These are phyloP conservation scores for Spilogale gracilis DNA, from an alignment of 2,113 vertebrate species.

Conservation along the genomic window DNA sequence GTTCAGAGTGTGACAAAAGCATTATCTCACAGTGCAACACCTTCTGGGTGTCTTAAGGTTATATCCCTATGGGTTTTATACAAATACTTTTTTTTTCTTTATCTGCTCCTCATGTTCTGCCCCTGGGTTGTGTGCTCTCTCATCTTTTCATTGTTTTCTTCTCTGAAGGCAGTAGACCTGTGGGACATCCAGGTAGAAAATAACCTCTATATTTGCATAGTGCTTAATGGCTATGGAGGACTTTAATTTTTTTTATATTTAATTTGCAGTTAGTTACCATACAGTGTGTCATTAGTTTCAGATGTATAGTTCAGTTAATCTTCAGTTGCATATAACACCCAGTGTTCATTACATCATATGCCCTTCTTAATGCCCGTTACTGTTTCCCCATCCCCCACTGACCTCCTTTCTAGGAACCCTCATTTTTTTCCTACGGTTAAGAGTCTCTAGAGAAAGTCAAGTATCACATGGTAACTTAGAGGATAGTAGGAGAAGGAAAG, in stretches of 20 bases:
- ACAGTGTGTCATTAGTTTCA: neutral
- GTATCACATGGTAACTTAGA: too few relatives aligned
- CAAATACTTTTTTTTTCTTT: neutral
- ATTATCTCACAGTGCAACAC: neutral
- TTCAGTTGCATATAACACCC: neutral
- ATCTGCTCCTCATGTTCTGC: neutral
- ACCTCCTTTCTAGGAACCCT: neutral
- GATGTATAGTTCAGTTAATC: neutral
- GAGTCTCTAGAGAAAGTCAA: neutral
- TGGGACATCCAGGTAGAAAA: neutral
- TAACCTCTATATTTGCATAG: neutral
- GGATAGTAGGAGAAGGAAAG: too few relatives aligned
- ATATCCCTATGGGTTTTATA: neutral
- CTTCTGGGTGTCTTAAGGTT: neutral
- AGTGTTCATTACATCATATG: neutral
- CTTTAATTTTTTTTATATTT: neutral
- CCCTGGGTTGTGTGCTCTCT: neutral
- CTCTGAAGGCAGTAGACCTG: neutral
- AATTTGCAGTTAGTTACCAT: neutral
- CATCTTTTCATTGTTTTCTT: neutral
- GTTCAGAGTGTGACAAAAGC: neutral
- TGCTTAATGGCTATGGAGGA: neutral
- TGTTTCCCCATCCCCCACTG: neutral
- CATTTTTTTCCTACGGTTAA: neutral
- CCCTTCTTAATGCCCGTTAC: neutral